These are phyloP conservation scores for Cryptoprocta ferox DNA, from an alignment of 2,797 vertebrate species.

Conservation along the genomic window DNA sequence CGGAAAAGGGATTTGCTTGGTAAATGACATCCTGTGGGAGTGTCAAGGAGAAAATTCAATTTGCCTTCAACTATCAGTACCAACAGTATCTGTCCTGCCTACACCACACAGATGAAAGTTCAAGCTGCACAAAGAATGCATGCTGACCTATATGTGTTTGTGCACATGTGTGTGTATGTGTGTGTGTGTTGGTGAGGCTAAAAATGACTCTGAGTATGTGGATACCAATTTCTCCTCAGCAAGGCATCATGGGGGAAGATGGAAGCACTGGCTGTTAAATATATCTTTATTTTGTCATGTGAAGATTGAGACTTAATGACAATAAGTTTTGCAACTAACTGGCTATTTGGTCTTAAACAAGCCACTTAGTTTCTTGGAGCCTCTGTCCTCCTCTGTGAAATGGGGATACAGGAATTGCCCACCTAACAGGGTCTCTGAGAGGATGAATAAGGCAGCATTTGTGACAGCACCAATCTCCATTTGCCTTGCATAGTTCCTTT, in stretches of 20 bases:
- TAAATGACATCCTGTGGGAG: neutral
- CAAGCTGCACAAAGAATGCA: neutral
- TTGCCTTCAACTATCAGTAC: neutral
- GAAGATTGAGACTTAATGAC: neutral
- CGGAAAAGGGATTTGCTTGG: neutral
- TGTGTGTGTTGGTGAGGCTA: neutral
- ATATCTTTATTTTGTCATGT: neutral
- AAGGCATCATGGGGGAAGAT: neutral
- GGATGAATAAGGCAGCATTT: neutral
- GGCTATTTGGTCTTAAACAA: neutral
- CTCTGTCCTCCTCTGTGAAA: neutral
- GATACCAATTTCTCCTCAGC: neutral
- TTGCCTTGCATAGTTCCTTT: neutral
- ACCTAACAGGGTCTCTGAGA: neutral
- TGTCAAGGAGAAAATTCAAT: conserved; percentile 28
- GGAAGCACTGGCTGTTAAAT: neutral
- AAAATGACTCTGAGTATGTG: neutral
- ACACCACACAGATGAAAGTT: neutral
- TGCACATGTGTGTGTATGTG: neutral
- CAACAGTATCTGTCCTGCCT: neutral
- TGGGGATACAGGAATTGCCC: neutral
- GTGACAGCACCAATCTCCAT: neutral
- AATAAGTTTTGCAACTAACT: neutral
- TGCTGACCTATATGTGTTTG: neutral
- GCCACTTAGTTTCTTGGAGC: neutral